These are phyloP conservation scores for Zeus faber DNA, from an alignment of 2,113 vertebrate species.

Conservation along the genomic window DNA sequence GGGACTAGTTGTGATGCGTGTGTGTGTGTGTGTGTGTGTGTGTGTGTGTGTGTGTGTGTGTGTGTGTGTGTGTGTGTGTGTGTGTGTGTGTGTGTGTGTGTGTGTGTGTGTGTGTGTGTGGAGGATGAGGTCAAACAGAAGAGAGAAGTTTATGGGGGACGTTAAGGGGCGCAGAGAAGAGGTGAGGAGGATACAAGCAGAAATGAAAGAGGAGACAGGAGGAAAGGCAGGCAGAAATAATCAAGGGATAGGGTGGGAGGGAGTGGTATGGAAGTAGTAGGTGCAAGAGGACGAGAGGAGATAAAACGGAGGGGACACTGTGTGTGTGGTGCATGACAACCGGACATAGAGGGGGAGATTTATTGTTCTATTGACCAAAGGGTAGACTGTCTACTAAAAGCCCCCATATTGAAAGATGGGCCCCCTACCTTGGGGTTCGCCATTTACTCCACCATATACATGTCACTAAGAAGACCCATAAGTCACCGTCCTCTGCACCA, in stretches of 20 bases:
- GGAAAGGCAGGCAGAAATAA: neutral
- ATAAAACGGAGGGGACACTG: too few relatives aligned
- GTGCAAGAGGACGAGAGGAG: constrained; percentile 11
- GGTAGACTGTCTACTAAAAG: constrained; percentile 25
- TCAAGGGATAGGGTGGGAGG: constrained; percentile 8
- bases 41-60: too few relatives aligned
- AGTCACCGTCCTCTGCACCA: constrained; percentile 20
- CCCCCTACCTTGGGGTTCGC: constrained; percentile 37
- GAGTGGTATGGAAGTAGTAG: neutral
- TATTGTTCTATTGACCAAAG: constrained; percentile 42
- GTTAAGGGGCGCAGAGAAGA: too few relatives aligned
- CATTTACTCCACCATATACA: constrained; percentile 39
- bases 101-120: too few relatives aligned
- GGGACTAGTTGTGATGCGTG: neutral
- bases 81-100: too few relatives aligned
- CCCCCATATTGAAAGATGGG: constrained; percentile 46
- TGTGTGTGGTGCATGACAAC: constrained; percentile 9
- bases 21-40: neutral
- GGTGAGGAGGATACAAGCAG: too few relatives aligned
- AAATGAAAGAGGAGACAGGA: neutral
- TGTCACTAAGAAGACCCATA: constrained; percentile 25
- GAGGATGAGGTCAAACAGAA: too few relatives aligned
- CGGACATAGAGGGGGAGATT: constrained; percentile 17
- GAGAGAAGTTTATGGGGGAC: too few relatives aligned
- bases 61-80: too few relatives aligned